Conservation (phyloP, 2,888 invertebrate species). For the Xestia sexstrigata region DNA sequence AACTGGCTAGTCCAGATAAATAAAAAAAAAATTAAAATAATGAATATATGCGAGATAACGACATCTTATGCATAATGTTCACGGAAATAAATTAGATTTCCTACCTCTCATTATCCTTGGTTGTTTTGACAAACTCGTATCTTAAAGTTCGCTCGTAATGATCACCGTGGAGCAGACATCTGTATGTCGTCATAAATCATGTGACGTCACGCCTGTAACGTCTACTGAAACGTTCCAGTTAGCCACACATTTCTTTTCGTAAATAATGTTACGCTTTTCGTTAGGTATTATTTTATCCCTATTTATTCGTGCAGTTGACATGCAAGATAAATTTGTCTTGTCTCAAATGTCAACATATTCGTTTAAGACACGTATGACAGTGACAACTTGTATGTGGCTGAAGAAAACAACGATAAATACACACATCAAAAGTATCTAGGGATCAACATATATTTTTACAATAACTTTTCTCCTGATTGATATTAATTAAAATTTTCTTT, state of each 20-base stretch:
- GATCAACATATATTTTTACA: too few relatives aligned
- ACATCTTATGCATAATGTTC: constrained; percentile 4
- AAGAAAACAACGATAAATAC: neutral
- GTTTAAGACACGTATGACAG: neutral
- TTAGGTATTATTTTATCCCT: neutral
- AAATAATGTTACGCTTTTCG: neutral
- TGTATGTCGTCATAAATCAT: constrained; percentile 1
- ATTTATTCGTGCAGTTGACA: neutral
- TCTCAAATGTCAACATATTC: neutral
- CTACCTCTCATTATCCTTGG: too few relatives aligned
- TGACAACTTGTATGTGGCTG: neutral
- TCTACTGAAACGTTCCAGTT: neutral
- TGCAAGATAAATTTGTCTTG: neutral
- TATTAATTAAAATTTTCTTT: too few relatives aligned
- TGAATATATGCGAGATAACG: neutral
- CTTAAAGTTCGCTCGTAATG: neutral
- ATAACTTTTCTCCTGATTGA: too few relatives aligned
- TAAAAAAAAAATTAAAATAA: neutral
- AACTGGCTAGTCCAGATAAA: constrained; percentile 22
- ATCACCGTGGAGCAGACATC: neutral
- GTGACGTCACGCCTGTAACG: neutral
- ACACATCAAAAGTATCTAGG: too few relatives aligned
- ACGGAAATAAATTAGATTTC: constrained; percentile 7
- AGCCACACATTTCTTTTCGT: constrained; percentile 5
- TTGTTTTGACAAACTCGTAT: neutral